Evolutionary conservation across 2,888 invertebrate genomes (phyloP).

Genomic region (Sialis fuliginosa): DNA sequence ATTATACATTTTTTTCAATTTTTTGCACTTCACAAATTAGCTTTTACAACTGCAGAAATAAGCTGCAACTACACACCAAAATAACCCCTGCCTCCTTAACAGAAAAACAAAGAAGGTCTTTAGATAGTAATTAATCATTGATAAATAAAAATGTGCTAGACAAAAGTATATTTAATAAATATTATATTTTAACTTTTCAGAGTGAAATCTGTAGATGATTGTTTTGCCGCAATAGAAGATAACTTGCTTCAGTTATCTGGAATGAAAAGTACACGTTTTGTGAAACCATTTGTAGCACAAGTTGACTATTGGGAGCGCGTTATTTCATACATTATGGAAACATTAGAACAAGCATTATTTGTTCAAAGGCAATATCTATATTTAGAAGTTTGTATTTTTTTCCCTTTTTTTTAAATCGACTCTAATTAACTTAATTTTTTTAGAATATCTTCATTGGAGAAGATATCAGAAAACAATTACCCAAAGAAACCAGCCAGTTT

Average conservation of each 20-base stretch:
- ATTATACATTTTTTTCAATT: too few relatives aligned
- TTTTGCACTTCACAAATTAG: too few relatives aligned
- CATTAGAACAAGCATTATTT: constrained; percentile 58
- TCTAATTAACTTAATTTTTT: constrained; percentile 7
- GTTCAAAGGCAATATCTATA: constrained; percentile 78
- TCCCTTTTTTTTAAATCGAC: neutral
- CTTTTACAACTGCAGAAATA: too few relatives aligned
- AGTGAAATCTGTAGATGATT: constrained; percentile 61
- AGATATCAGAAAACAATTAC: constrained; percentile 71
- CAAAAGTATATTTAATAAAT: too few relatives aligned
- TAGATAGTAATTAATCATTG: too few relatives aligned
- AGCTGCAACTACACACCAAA: too few relatives aligned
- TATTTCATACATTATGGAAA: constrained; percentile 64
- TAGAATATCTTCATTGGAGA: constrained; percentile 73
- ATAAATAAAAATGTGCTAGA: too few relatives aligned
- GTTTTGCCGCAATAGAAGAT: constrained; percentile 64
- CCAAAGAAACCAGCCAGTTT: constrained; percentile 57
- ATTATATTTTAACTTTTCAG: constrained; percentile 31
- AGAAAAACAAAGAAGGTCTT: too few relatives aligned
- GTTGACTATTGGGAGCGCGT: constrained; percentile 79
- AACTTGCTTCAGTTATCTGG: constrained; percentile 67
- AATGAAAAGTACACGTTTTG: constrained; percentile 77
- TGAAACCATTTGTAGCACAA: constrained; percentile 67
- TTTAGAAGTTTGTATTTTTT: constrained; percentile 37
- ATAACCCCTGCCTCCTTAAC: too few relatives aligned